Evolutionary conservation across 2,113 vertebrate genomes (phyloP).

Genomic region (Deroptyus accipitrinus): DNA sequence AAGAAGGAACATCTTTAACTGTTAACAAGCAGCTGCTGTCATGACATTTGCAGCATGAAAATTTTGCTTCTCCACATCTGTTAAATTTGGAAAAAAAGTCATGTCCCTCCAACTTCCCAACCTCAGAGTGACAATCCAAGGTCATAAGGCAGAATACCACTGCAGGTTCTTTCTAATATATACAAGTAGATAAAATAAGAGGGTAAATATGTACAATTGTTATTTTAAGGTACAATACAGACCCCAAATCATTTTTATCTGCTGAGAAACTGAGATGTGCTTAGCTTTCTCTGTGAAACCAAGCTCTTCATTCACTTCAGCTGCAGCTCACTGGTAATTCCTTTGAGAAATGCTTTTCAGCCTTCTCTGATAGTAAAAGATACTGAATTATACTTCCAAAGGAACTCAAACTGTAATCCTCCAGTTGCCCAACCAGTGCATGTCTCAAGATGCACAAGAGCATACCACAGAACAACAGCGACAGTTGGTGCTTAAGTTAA

Average conservation of each 20-base stretch:
- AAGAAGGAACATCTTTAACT: not conserved
- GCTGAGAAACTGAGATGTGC: not conserved
- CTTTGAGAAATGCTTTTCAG: not conserved
- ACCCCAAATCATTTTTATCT: not conserved
- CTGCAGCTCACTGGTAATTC: not conserved
- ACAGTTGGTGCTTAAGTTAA: not conserved
- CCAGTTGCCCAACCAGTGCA: not conserved
- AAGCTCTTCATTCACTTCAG: not conserved
- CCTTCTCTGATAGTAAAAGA: not conserved
- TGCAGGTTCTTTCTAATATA: not conserved
- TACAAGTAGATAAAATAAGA: not conserved
- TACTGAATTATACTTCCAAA: not conserved
- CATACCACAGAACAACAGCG: not conserved
- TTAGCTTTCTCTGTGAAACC: not conserved
- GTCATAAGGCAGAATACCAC: not conserved
- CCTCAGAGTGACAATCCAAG: not conserved
- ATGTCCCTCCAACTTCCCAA: not conserved
- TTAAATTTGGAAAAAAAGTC: not conserved
- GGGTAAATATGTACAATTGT: not conserved
- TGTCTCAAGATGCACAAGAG: not conserved
- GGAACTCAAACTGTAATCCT: not conserved
- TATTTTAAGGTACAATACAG: not conserved
- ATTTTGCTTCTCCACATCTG: not conserved
- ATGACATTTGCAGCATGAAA: not conserved
- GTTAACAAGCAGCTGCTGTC: not conserved